Evolutionary conservation across 2,797 vertebrate species (phyloP), one percentile per base, ranked within the genome.

Genomic region (Decapterus maruadsi): DNA sequence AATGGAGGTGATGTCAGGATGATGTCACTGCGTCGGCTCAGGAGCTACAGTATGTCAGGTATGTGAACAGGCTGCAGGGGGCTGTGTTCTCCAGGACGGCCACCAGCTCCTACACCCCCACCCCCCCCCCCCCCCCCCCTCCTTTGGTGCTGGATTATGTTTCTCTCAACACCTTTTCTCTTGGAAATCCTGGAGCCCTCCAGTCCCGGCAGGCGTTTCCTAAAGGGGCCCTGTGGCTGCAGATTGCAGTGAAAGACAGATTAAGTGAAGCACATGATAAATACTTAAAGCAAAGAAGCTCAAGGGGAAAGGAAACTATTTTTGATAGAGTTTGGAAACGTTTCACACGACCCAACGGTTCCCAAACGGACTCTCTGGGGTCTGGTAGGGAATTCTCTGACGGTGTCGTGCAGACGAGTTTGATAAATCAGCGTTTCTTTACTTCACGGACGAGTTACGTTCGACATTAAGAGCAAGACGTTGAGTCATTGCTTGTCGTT

Each of bases 1-100:
- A n/a, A 20, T 50, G 4, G 10, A 50, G 19, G n/a, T 20, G 19
- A n/a, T 20, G 48, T 50, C 20, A 3, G 26, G 55, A 38, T 31
- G 40, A 14, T 42, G 16, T 1, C 11, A 11, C 58, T 19, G 53
- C 55, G 17, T 82, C 6, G 66, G 72, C 45, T n/a, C 9, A 40
- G 40, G 68, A 81, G 72, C 69, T 72, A 91, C 92, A n/a, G n/a
- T n/a, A 26, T 26, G 81, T 60, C 74, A 80, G 89, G 84, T 75
- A 89, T 93, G 89, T 75, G 80, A 80, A 53, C 50, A 64, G 62
- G 58, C 78, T 78, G 72, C 72, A 62, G 66, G 29, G 69, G 42
- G 77, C 55, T 0, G 4, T 65, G 62, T 79, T 65, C 72, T 74
- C 60, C 55, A 20, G 59, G 31, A 26, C 34, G 11, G 46, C 68